Evolutionary conservation across 2,888 invertebrate species (phyloP), one percentile per base, ranked within the genome.

Genomic region (Pycnomerus fuliginosus): DNA sequence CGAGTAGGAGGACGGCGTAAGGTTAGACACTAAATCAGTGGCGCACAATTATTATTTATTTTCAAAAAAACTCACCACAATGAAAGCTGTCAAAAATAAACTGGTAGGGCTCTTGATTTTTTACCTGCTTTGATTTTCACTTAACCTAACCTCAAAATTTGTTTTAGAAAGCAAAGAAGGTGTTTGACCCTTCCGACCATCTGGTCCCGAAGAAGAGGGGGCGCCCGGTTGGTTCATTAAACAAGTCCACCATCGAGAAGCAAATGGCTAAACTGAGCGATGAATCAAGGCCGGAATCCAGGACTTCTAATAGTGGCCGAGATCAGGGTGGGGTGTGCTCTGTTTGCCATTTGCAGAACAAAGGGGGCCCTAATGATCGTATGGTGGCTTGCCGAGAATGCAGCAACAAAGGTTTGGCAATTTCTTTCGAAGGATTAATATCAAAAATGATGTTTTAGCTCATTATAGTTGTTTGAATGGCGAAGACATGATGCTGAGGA

Each of bases 141-240:
- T 4, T 38, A 44, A 44, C 44, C 27, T 41, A 13, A 38, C 22
- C 34, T n/a, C n/a, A n/a, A n/a, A n/a, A n/a, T 25, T 25, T 25
- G 11, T 25, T 4, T 31, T 50, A 80, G 82, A 83, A 87, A 76
- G 89, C 88, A 0, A 89, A 87, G 64, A 86, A 86, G 66, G 89
- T 90, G 0, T 90, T 90, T 65, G 90, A 90, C 71, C 90, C 90
- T 2, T 90, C 90, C 0, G 89, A 90, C 60, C 85, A 85, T 54
- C 86, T 88, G 69, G 73, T 87, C 22, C 87, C 89, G 5, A 80
- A 82, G 62, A 85, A 84, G 70, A 74, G 85, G 44, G 85, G 85
- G 1, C 76, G 85, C 31, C 83, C 84, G 7, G 74, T 80, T 2
- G 82, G 82, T 2, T 79, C 79, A 8, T 69, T 82, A 7, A 82